Percentiles rank a stretch among this genome's conserved stretches.
phyloP scores from a whole-genome alignment of 2,888 invertebrate genomes.

The Scaptomyza parva region DNA sequence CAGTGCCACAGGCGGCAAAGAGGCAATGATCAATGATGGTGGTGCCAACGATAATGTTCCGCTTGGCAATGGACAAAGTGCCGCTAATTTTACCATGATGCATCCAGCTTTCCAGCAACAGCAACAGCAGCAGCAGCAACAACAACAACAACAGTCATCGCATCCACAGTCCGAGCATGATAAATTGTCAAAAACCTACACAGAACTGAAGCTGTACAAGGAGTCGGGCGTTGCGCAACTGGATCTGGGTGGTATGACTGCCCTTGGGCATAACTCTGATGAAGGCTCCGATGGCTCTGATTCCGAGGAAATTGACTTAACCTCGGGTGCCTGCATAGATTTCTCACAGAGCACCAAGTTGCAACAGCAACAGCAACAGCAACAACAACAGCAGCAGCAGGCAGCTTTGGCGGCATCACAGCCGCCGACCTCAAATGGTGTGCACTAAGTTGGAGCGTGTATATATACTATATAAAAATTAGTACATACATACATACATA shows the following conservation, averaged over 20 bases:
- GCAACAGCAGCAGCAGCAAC: slow-evolving; percentile 74
- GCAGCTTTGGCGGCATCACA: slow-evolving; percentile 34
- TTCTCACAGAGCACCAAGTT: slow-evolving; percentile 83
- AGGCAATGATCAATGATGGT: slow-evolving; percentile 45
- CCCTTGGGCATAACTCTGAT: slow-evolving; percentile 78
- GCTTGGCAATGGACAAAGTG: slow-evolving; percentile 46
- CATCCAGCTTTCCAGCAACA: slow-evolving; percentile 84
- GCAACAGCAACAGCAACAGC: slow-evolving; percentile 50
- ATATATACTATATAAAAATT: not conserved
- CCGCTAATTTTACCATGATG: slow-evolving; percentile 83
- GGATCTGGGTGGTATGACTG: slow-evolving; percentile 70
- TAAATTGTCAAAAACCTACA: slow-evolving; percentile 82
- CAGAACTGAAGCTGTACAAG: slow-evolving; percentile 84
- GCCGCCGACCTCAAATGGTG: slow-evolving; percentile 49
- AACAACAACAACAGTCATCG: slow-evolving; percentile 39
- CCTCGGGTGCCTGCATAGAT: slow-evolving; percentile 84
- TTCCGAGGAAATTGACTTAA: slow-evolving; percentile 85
- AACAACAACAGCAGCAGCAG: slow-evolving; percentile 39
- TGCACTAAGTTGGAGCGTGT: slow-evolving; percentile 38
- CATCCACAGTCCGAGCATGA: slow-evolving; percentile 52
- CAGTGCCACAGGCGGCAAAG: slow-evolving; percentile 50
- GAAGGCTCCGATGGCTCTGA: slow-evolving; percentile 84
- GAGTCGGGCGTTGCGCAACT: slow-evolving; percentile 62
- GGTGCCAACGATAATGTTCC: slow-evolving; percentile 32
- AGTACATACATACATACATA: slow-evolving; percentile 18